Conservation (phyloP, 2,888 invertebrate species). For the Cetonia aurata region DNA sequence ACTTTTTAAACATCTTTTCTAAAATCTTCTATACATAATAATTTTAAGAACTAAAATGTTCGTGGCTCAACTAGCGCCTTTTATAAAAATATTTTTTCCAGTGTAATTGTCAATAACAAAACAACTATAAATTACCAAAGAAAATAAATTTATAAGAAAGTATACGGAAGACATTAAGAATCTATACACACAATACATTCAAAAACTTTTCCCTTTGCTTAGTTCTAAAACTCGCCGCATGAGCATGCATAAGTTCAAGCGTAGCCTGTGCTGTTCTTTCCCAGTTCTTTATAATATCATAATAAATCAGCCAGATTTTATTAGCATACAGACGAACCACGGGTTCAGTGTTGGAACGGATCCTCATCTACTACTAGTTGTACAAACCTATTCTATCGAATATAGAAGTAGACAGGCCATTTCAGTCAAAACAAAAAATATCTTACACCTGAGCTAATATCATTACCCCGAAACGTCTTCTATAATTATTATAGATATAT, state of each 20-base stretch:
- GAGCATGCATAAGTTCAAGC: too few species aligned
- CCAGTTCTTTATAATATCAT: slow-evolving; percentile 1
- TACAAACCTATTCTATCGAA: slow-evolving; percentile 12
- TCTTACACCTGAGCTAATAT: slow-evolving; percentile 18
- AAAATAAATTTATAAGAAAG: too few species aligned
- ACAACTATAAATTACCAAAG: too few species aligned
- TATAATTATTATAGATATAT: too few species aligned
- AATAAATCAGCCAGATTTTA: slow-evolving; percentile 35
- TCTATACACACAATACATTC: background rate
- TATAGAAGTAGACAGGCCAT: slow-evolving; percentile 7
- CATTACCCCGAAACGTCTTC: slow-evolving; percentile 5
- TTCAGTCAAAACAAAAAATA: slow-evolving; percentile 16
- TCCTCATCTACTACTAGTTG: slow-evolving; percentile 3
- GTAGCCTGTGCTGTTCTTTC: background rate
- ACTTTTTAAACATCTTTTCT: too few species aligned
- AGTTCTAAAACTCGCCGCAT: background rate
- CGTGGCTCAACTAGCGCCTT: too few species aligned
- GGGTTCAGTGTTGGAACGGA: slow-evolving; percentile 13
- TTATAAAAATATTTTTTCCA: too few species aligned
- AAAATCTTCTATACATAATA: too few species aligned
- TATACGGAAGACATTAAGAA: too few species aligned
- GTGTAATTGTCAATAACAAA: too few species aligned
- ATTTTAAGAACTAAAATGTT: too few species aligned
- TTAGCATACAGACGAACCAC: slow-evolving; percentile 10
- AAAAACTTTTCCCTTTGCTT: background rate